Conservation (phyloP, 2,888 invertebrate genomes). For the Lordiphosa fenestrarum region DNA sequence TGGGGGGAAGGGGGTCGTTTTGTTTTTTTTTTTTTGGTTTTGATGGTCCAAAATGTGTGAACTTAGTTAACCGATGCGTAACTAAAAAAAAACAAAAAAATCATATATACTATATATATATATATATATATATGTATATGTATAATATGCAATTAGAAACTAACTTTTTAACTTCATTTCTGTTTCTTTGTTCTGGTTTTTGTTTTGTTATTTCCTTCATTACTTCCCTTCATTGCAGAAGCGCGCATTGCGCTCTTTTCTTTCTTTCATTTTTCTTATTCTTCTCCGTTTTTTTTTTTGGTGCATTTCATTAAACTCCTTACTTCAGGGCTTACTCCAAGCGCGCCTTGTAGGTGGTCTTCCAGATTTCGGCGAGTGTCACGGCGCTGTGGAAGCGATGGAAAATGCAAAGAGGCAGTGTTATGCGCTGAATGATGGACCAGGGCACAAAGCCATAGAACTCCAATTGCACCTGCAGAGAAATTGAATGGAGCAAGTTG, state of each 20-base stretch:
- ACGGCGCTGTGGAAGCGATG: constrained; percentile 97
- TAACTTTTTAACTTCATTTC: constrained; percentile 54
- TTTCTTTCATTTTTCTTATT: constrained; percentile 1
- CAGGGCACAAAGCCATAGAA: constrained; percentile 96
- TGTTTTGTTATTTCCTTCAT: constrained; percentile 26
- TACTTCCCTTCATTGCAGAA: constrained; percentile 5
- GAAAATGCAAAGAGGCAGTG: constrained; percentile 96
- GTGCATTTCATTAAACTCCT: constrained; percentile 48
- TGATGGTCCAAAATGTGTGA: constrained; percentile 23
- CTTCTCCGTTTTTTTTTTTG: constrained; percentile 21
- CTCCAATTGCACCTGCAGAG: constrained; percentile 87
- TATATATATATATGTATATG: constrained; percentile 38
- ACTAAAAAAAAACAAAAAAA: constrained; percentile 46
- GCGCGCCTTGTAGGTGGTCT: constrained; percentile 95
- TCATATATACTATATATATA: constrained; percentile 41
- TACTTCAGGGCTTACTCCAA: constrained; percentile 85
- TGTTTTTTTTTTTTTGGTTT: constrained; percentile 11
- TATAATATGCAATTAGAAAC: constrained; percentile 67
- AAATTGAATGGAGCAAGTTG: constrained; percentile 32
- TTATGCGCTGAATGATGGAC: constrained; percentile 95
- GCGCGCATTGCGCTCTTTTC: constrained; percentile 26
- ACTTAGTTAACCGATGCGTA: constrained; percentile 62
- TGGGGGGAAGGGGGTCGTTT: constrained; percentile 8
- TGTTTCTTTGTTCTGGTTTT: constrained; percentile 40
- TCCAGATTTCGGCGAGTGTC: constrained; percentile 97